Evolutionary conservation across 2,888 invertebrate species (phyloP), one percentile per base, ranked within the genome.

Genomic region (Heliconius hortense): DNA sequence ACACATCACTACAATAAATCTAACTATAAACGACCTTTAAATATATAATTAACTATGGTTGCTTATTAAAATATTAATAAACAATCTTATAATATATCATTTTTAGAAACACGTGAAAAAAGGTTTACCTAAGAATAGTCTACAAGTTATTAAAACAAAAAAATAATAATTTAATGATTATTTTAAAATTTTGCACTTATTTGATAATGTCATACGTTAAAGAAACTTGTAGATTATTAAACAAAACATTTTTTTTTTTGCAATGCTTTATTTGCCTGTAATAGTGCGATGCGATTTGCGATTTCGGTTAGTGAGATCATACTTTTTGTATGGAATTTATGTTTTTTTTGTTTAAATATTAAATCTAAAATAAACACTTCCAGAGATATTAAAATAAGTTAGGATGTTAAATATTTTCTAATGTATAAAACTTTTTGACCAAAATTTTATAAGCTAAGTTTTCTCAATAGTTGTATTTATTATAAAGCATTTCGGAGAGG

Each of bases 401-500:
- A 11, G 35, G 7, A 24, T 24, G 24, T 15, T 24, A 43, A 66
- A 24, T 43, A 64, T 35, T 64, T 35, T 1, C 0, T 35, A 64
- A 0, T 35, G 11, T 28, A n/a, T 35, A 63, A n/a, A n/a, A 15
- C 1, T 35, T 64, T 39, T n/a, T 13, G 5, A 64, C 53, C 28
- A 68, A 48, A 48, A 56, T 48, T n/a, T 21, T 28, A 1, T n/a
- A 53, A 15, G 7, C 13, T 69, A 35, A 56, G n/a, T 35, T n/a
- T 24, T 70, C 10, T 11, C n/a, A 70, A 35, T 60, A 59, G 35
- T 39, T 18, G 21, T 71, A 60, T 39, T 26, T 71, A n/a, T n/a
- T n/a, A 26, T 39, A 24, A 26, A 39, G 15, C 26, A 26, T 60
- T 71, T 24, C 71, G 71, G 28, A 71, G 71, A 71, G 71, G 71